A percentile compares a stretch with the other conserved stretches of the same genome.
These are phyloP conservation scores for Cinara cedri DNA, from an alignment of 2,888 invertebrate species.

Conservation along the genomic window DNA sequence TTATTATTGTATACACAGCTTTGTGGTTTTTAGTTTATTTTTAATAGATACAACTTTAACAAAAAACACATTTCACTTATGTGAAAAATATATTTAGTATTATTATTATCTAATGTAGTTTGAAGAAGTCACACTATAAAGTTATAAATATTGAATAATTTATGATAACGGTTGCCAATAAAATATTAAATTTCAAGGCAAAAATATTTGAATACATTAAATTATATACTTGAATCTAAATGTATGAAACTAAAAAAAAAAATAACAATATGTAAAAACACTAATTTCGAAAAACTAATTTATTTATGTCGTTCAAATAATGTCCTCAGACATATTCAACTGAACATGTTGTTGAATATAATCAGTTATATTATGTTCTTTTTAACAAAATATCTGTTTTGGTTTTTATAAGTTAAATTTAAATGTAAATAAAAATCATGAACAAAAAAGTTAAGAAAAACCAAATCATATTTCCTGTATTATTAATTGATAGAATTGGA, in stretches of 20 bases:
- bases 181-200: constrained; percentile 26
- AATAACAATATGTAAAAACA: constrained; percentile 40
- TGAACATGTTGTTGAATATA: constrained; percentile 19
- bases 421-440: constrained; percentile 38
- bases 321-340: constrained; percentile 24
- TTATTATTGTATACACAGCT: background rate
- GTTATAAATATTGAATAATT: background rate
- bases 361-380: constrained; percentile 26
- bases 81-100: constrained; percentile 35
- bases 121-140: constrained; percentile 20
- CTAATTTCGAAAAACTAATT: constrained; percentile 43
- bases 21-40: background rate
- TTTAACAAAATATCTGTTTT: constrained; percentile 3
- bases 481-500: constrained; percentile 75
- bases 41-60: constrained; percentile 50
- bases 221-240: background rate
- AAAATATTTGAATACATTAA: constrained; percentile 33
- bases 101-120: constrained; percentile 17
- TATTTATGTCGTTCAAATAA: constrained; percentile 33
- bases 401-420: constrained; percentile 23
- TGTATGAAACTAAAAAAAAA: constrained; percentile 6
- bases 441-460: constrained; percentile 47
- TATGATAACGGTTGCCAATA: constrained; percentile 16
- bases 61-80: constrained; percentile 49
- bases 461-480: constrained; percentile 47